Conservation (phyloP, 2,113 vertebrate species). For the Nymphicus hollandicus region DNA sequence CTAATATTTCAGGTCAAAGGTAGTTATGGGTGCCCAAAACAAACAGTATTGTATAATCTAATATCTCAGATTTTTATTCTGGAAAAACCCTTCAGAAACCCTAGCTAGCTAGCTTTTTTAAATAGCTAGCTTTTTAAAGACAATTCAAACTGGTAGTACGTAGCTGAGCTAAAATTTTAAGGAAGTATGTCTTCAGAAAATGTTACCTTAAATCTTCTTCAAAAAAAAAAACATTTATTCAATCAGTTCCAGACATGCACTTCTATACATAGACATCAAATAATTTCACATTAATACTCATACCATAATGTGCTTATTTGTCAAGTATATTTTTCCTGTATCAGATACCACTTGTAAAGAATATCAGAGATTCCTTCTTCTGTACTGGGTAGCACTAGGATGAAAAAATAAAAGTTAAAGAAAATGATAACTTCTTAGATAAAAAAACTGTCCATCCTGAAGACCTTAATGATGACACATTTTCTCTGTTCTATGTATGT, state of each 20-base stretch:
- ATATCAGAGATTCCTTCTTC: background rate
- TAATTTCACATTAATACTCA: background rate
- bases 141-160: background rate
- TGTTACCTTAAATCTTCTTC: background rate
- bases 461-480: background rate
- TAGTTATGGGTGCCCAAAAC: background rate
- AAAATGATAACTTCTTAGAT: background rate
- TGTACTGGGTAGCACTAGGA: background rate
- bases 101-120: too few species aligned
- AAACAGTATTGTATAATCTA: background rate
- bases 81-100: background rate
- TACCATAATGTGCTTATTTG: background rate
- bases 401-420: background rate
- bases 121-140: background rate
- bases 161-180: background rate
- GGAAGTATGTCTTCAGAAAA: background rate
- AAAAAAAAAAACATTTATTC: background rate
- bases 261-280: background rate
- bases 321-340: background rate
- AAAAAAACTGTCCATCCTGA: background rate
- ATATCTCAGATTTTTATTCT: background rate
- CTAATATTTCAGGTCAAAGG: background rate
- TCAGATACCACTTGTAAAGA: background rate
- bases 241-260: background rate
- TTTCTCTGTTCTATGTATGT: background rate